A percentile compares a stretch with the other conserved stretches of the same genome.
phyloP scores from a whole-genome alignment of 2,113 vertebrate species.

The Argyrosomus japonicus region DNA sequence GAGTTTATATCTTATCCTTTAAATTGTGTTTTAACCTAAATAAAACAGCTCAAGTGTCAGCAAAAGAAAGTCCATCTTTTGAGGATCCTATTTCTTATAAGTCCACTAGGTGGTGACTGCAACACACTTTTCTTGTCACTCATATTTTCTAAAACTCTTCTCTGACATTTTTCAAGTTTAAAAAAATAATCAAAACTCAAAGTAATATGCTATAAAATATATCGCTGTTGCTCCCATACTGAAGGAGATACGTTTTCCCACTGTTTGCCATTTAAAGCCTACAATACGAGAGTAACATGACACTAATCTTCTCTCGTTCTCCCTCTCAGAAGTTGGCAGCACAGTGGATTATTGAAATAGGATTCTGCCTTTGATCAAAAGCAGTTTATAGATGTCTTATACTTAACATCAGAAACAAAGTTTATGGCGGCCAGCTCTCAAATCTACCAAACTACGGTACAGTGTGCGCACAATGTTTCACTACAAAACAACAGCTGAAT shows the following conservation, averaged over 20 bases:
- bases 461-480: neutral
- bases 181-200: neutral
- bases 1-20: neutral
- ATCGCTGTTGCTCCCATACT: neutral
- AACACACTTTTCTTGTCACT: constrained; percentile 2
- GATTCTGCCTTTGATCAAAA: constrained; percentile 60
- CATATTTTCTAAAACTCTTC: neutral
- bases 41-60: neutral
- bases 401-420: constrained; percentile 30
- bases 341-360: constrained; percentile 60
- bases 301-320: constrained; percentile 56
- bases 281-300: constrained; percentile 37
- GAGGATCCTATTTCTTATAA: neutral
- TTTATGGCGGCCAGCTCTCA: constrained; percentile 9
- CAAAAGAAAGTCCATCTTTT: neutral
- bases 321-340: constrained; percentile 47
- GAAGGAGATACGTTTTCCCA: neutral
- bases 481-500: neutral
- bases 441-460: neutral
- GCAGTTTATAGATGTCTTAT: constrained; percentile 28
- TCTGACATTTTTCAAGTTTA: neutral
- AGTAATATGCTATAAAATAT: neutral
- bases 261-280: constrained; percentile 14
- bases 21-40: neutral
- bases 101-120: constrained; percentile 70